Percentiles rank a stretch among this genome's conserved stretches.
Conservation (phyloP, 2,113 vertebrate species). For the Periophthalmodon schlosseri region DNA sequence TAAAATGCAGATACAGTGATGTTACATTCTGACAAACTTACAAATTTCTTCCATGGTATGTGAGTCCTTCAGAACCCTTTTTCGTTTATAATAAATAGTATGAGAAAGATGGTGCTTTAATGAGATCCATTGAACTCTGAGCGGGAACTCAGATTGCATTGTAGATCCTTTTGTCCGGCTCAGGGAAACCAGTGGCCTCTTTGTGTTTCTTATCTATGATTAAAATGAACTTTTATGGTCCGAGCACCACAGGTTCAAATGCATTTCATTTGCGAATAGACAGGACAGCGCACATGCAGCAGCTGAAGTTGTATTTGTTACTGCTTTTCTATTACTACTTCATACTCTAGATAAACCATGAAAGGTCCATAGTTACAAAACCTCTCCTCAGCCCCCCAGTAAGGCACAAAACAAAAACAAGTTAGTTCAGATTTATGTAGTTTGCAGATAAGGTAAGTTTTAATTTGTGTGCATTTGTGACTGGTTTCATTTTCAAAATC, state of each 20-base stretch:
- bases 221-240: background rate
- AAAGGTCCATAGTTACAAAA: too few relatives aligned
- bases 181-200: background rate
- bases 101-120: background rate
- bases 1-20: background rate
- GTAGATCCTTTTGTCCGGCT: background rate
- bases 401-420: too few relatives aligned
- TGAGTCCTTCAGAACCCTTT: background rate
- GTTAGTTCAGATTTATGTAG: too few relatives aligned
- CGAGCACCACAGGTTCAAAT: background rate
- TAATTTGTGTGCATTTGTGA: too few relatives aligned
- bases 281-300: background rate
- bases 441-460: too few relatives aligned
- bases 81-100: background rate
- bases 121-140: background rate
- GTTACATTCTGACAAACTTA: background rate
- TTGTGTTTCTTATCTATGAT: slow-evolving; percentile 3
- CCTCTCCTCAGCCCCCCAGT: too few relatives aligned
- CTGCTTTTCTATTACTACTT: background rate
- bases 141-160: background rate
- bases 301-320: background rate
- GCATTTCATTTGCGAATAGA: background rate
- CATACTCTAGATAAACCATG: too few relatives aligned
- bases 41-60: background rate
- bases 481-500: too few relatives aligned